A percentile compares a stretch with the other conserved stretches of the same genome.
These are phyloP conservation scores for Drosophila asahinai DNA, from an alignment of 1,140 invertebrate species.

Conservation along the genomic window DNA sequence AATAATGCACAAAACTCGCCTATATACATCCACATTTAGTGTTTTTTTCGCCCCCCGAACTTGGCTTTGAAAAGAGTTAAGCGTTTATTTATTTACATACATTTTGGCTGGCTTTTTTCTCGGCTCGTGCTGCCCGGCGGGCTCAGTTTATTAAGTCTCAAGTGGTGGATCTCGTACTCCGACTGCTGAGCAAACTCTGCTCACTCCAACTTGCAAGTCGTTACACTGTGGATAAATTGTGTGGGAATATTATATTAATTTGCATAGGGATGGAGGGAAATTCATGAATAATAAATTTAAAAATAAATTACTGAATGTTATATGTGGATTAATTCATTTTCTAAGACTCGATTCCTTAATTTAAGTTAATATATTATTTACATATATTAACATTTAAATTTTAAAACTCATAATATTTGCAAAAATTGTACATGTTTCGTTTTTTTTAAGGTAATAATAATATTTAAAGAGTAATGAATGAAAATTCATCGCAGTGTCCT, in stretches of 20 bases:
- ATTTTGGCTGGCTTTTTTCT: slow-evolving; percentile 48
- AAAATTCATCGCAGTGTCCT: slow-evolving; percentile 3
- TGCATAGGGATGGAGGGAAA: not conserved
- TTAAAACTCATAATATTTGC: too few relatives aligned
- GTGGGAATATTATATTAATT: not conserved
- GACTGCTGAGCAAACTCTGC: slow-evolving; percentile 10
- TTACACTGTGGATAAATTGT: not conserved
- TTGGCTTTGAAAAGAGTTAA: slow-evolving; percentile 80
- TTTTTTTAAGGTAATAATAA: not conserved
- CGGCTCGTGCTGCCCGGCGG: slow-evolving; percentile 47
- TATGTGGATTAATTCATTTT: too few relatives aligned
- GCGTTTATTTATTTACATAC: slow-evolving; percentile 80
- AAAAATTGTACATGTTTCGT: too few relatives aligned
- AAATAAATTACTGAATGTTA: too few relatives aligned
- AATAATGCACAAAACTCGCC: slow-evolving; percentile 52
- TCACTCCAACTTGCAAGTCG: not conserved
- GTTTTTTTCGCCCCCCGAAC: slow-evolving; percentile 52
- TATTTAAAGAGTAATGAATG: not conserved
- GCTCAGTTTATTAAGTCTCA: slow-evolving; percentile 79
- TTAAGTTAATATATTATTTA: too few relatives aligned
- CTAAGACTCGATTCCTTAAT: too few relatives aligned
- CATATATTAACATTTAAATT: too few relatives aligned
- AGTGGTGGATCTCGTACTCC: slow-evolving; percentile 50
- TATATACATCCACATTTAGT: slow-evolving; percentile 2
- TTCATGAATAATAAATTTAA: too few relatives aligned